Conservation (phyloP, 2,797 vertebrate genomes). For the Platyrinchus mystaceus region DNA sequence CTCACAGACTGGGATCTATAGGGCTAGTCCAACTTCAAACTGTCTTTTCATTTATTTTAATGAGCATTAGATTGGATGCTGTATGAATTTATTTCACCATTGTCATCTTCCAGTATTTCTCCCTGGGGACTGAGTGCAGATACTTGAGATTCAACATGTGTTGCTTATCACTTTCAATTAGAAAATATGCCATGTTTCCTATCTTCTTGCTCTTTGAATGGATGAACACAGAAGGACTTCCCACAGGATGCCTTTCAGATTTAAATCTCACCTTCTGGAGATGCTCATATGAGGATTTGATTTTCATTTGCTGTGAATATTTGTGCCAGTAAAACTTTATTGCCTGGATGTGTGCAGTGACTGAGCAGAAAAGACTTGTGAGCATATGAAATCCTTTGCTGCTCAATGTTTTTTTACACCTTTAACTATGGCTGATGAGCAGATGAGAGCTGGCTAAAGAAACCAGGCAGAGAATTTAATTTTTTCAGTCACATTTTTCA, state of each 20-base stretch:
- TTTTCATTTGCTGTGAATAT: not conserved
- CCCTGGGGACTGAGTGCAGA: not conserved
- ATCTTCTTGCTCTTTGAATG: not conserved
- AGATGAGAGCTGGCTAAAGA: not conserved
- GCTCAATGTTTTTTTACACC: not conserved
- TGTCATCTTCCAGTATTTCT: not conserved
- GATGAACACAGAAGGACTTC: not conserved
- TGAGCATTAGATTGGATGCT: not conserved
- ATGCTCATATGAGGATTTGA: not conserved
- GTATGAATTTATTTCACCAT: conserved; percentile 2
- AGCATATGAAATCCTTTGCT: not conserved
- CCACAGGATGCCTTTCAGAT: conserved; percentile 16
- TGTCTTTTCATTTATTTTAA: conserved; percentile 31
- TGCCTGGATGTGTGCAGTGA: not conserved
- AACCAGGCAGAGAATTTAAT: not conserved
- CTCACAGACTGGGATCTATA: not conserved
- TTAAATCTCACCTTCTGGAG: conserved; percentile 24
- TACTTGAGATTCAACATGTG: conserved; percentile 21
- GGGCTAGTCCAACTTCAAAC: not conserved
- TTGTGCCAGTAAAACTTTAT: not conserved
- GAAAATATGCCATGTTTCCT: not conserved
- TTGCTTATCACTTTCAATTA: not conserved
- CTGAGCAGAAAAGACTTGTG: not conserved
- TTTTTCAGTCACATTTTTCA: not conserved
- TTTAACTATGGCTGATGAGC: not conserved